Conservation (phyloP, 2,888 invertebrate genomes). For the Tillus elongatus region DNA sequence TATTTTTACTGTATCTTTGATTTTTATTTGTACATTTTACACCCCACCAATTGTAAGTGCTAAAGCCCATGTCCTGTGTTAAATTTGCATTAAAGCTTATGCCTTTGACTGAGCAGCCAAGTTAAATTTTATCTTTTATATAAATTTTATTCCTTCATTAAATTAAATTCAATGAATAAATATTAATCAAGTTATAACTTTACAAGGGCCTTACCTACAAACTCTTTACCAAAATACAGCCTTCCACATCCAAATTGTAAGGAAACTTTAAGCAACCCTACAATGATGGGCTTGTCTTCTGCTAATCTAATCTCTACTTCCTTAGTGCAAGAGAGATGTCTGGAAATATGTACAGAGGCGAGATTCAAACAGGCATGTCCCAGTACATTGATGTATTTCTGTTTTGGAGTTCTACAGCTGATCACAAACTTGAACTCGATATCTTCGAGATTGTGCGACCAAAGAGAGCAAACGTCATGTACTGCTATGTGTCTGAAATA, state of each 20-base stretch:
- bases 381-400: conserved; percentile 39
- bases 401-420: conserved; percentile 40
- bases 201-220: conserved; percentile 37
- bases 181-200: background rate
- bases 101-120: too few relatives aligned
- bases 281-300: conserved; percentile 38
- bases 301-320: conserved; percentile 37
- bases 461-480: conserved; percentile 38
- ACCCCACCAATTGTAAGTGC: too few relatives aligned
- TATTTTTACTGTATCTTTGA: too few relatives aligned
- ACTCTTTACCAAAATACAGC: conserved; percentile 45
- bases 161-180: background rate
- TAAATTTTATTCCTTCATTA: too few relatives aligned
- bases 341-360: conserved; percentile 32
- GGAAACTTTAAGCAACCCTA: conserved; percentile 42
- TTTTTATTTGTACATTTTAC: too few relatives aligned
- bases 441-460: conserved; percentile 30
- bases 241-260: conserved; percentile 44
- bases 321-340: conserved; percentile 37
- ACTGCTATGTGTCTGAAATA: conserved; percentile 42
- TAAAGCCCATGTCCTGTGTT: too few relatives aligned
- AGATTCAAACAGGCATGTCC: conserved; percentile 41
- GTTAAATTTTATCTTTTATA: too few relatives aligned
- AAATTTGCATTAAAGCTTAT: too few relatives aligned
- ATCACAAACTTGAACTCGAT: conserved; percentile 40